A percentile compares a stretch with the other conserved stretches of the same genome.
Evolutionary conservation across 2,888 invertebrate genomes (phyloP).

Genomic region (Cheilosia vulpina): DNA sequence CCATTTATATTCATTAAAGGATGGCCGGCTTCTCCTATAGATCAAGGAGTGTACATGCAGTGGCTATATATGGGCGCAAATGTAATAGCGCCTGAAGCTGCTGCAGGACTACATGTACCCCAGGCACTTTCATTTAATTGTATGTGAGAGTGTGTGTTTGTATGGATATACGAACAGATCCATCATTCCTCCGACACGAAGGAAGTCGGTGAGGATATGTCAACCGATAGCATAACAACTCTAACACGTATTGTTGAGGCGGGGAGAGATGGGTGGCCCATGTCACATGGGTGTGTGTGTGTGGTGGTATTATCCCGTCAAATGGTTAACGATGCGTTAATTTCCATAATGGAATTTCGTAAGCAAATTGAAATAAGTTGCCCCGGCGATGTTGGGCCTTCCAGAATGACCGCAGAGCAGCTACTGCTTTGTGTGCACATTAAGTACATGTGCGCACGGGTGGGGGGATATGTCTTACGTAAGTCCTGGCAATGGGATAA

Average conservation of each 20-base stretch:
- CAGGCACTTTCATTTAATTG: background rate
- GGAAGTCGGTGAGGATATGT: constrained; percentile 54
- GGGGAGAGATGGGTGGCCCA: background rate
- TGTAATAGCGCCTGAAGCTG: constrained; percentile 70
- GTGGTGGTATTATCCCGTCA: constrained; percentile 78
- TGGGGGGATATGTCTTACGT: constrained; percentile 40
- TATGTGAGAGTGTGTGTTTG: background rate
- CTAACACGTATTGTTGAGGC: constrained; percentile 11
- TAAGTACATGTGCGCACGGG: no score
- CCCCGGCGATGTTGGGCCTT: constrained; percentile 33
- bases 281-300: constrained; percentile 31
- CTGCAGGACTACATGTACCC: constrained; percentile 34
- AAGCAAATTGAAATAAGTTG: constrained; percentile 71
- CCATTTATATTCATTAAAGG: constrained; percentile 74
- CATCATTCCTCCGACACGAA: constrained; percentile 68
- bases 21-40: constrained; percentile 18
- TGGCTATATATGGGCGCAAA: constrained; percentile 29
- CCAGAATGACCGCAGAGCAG: background rate
- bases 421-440: constrained; percentile 21
- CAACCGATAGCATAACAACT: constrained; percentile 43
- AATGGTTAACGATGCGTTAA: constrained; percentile 80
- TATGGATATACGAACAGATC: constrained; percentile 45
- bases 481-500: constrained; percentile 50
- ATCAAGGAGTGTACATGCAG: constrained; percentile 46
- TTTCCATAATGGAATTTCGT: constrained; percentile 79